A percentile compares a stretch with the other conserved stretches of the same genome.
phyloP scores from a whole-genome alignment of 2,888 invertebrate genomes.

The Diadegma fenestrale region DNA sequence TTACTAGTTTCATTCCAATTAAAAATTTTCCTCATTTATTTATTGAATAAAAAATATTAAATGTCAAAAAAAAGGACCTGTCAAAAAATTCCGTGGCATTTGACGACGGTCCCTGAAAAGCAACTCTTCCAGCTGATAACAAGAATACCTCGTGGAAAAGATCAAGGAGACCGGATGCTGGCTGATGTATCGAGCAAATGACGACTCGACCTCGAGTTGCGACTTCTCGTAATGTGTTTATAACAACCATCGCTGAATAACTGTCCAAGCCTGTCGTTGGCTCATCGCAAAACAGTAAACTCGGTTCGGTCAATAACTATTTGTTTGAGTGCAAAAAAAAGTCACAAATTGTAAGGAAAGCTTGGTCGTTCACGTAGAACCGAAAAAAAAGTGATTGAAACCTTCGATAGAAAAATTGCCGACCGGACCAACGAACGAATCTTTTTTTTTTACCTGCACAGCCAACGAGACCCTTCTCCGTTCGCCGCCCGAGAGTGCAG shows the following conservation, averaged over 20 bases:
- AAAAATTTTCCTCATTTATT: not conserved
- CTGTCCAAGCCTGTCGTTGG: constrained; percentile 97
- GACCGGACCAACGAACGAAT: not conserved
- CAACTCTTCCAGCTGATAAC: constrained; percentile 91
- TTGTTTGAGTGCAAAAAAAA: constrained; percentile 11
- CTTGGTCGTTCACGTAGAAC: not conserved
- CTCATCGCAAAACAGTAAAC: constrained; percentile 96
- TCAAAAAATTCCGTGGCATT: constrained; percentile 90
- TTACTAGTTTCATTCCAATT: not conserved
- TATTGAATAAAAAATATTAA: not conserved
- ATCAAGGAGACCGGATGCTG: constrained; percentile 94
- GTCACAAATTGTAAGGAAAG: not conserved
- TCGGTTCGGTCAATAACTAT: constrained; percentile 94
- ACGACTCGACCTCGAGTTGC: constrained; percentile 91
- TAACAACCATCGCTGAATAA: constrained; percentile 93
- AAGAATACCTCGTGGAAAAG: constrained; percentile 93
- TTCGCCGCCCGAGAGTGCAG: constrained; percentile 95
- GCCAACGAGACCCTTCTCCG: constrained; percentile 94
- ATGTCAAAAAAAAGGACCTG: constrained; percentile 86
- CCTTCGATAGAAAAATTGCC: constrained; percentile 2
- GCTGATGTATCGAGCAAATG: constrained; percentile 96
- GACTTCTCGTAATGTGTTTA: constrained; percentile 89
- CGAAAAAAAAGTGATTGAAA: not conserved
- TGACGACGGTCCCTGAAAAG: constrained; percentile 91
- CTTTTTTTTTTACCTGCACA: constrained; percentile 88